Evolutionary conservation across 2,888 invertebrate species (phyloP), one percentile per base, ranked within the genome.

Genomic region (Aplocera efformata): DNA sequence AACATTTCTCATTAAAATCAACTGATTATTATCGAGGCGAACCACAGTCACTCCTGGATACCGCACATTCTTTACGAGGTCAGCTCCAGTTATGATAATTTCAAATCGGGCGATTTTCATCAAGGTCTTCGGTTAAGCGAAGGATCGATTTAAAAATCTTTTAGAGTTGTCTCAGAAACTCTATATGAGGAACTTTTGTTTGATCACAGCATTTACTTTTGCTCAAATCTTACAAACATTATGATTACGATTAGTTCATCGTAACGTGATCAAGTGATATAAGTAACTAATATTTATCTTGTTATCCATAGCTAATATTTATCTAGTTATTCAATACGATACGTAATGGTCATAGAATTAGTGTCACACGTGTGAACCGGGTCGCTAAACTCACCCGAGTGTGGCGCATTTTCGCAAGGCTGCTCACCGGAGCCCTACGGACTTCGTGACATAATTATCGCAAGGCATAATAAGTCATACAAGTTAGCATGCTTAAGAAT

Each of bases 1-100:
- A 67, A 73, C 74, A 66, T 75, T 77, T 74, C 67, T 68, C 70
- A 71, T 63, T 64, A 58, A 66, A 67, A 67, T 67, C 60, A 71
- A 58, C 60, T 55, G 55, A 46, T 48, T 50, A 35, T 31, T 48
- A 50, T 53, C 81, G 78, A 81, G 81, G 82, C 69, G 45, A 82
- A 69, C 82, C 35, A 59, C 66, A 48, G 62, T 65, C 50, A 40
- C 54, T 42, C 50, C 47, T 44, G 60, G 58, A 59, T 67, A 40
- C 58, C 50, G 48, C 10, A 51, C 63, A 75, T 74, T 66, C 71
- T 56, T 52, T 21, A 17, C 39, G 34, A 52, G 53, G 48, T 51
- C 38, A 45, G 29, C 42, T 33, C 10, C 8, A 7, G 22, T 22
- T 38, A 31, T 39, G 25, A 21, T 31, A 41, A 43, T 46, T 34